These are phyloP conservation scores for Iphiclides podalirius DNA, from an alignment of 2,888 invertebrate species.

Conservation along the genomic window DNA sequence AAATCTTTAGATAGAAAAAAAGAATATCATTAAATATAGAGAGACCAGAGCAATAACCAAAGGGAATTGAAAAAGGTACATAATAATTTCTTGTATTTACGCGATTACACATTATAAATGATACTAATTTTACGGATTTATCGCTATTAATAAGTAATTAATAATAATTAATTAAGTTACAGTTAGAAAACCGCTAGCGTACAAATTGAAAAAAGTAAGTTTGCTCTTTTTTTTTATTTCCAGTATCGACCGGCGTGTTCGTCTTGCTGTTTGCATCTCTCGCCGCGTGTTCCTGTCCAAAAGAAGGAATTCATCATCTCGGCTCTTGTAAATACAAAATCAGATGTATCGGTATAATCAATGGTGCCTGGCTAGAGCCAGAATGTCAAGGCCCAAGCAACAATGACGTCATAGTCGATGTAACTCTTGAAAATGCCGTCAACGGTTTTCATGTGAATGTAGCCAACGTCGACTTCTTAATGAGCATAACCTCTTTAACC, in stretches of 20 bases:
- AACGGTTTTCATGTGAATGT: conserved; percentile 39
- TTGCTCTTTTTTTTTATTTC: conserved; percentile 26
- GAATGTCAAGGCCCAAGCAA: conserved; percentile 57
- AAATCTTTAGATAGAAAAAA: too few relatives aligned
- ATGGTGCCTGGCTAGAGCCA: conserved; percentile 39
- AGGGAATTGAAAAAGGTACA: too few relatives aligned
- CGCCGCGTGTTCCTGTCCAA: conserved; percentile 44
- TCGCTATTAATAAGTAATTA: too few relatives aligned
- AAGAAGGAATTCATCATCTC: conserved; percentile 34
- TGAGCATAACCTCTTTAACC: conserved; percentile 47
- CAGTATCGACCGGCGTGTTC: conserved; percentile 39
- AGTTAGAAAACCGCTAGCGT: too few relatives aligned
- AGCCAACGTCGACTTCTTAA: conserved; percentile 41
- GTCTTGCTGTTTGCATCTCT: conserved; percentile 35
- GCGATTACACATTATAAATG: too few relatives aligned
- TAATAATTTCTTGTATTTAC: too few relatives aligned
- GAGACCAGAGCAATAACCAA: too few relatives aligned
- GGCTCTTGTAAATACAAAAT: conserved; percentile 47
- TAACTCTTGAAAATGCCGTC: conserved; percentile 46
- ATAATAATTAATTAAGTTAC: too few relatives aligned
- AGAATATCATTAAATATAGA: too few relatives aligned
- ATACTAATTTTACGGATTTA: too few relatives aligned
- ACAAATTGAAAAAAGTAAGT: neutral
- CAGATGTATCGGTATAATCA: conserved; percentile 46
- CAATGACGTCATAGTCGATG: conserved; percentile 45